Conservation (phyloP, 1,140 invertebrate species). For the Camponotus pennsylvanicus region DNA sequence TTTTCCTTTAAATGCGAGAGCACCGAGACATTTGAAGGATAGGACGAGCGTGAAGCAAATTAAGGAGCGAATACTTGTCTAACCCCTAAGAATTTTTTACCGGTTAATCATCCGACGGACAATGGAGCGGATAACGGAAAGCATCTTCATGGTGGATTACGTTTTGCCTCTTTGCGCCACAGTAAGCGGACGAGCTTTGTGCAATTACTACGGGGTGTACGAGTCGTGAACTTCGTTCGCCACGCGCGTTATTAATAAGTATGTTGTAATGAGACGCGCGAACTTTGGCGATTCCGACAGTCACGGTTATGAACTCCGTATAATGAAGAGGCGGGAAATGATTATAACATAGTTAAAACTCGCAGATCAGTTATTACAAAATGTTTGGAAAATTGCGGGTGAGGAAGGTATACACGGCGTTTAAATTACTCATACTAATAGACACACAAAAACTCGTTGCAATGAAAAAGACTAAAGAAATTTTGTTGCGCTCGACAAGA, state of each 20-base stretch:
- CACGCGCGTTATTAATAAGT: constrained; percentile 57
- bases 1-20: too few relatives aligned
- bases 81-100: too few relatives aligned
- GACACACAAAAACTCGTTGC: too few relatives aligned
- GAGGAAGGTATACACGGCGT: too few relatives aligned
- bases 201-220: constrained; percentile 32
- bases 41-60: too few relatives aligned
- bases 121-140: constrained; percentile 51
- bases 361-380: neutral
- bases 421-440: too few relatives aligned
- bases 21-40: neutral
- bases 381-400: neutral
- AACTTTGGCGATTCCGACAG: constrained; percentile 31
- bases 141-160: constrained; percentile 53
- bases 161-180: constrained; percentile 38
- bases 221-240: constrained; percentile 34
- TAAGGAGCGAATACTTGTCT: too few relatives aligned
- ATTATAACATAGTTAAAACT: neutral
- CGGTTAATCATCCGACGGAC: neutral
- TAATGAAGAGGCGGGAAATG: neutral
- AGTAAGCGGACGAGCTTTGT: constrained; percentile 27
- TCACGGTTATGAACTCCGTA: neutral
- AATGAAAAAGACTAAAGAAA: too few relatives aligned
- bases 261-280: constrained; percentile 21
- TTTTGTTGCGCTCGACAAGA: too few relatives aligned